These are phyloP conservation scores for Tokudaia tokunoshimensis DNA, from an alignment of 2,797 vertebrate species.

Conservation along the genomic window DNA sequence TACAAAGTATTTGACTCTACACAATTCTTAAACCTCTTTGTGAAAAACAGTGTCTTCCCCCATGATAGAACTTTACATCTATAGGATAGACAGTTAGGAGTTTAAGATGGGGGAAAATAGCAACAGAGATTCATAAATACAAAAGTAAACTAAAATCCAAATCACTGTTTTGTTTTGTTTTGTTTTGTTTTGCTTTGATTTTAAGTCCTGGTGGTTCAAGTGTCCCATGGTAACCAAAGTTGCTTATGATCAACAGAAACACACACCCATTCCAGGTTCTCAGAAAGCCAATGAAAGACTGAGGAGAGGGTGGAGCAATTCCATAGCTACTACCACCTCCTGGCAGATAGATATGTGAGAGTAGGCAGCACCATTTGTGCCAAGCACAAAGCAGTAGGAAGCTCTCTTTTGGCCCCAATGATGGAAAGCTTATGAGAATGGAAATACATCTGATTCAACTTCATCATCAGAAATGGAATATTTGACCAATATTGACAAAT, in stretches of 20 bases:
- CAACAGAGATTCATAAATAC: background rate
- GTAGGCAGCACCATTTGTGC: no score
- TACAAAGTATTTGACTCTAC: background rate
- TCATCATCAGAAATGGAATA: background rate
- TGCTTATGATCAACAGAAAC: background rate
- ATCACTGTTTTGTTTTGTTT: background rate
- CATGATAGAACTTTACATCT: background rate
- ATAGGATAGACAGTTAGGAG: background rate
- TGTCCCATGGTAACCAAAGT: background rate
- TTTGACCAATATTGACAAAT: background rate
- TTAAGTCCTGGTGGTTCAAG: background rate
- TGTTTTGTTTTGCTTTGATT: background rate
- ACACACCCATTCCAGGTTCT: background rate
- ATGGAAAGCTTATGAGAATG: background rate
- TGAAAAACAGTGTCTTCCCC: background rate
- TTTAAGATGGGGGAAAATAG: background rate
- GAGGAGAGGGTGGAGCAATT: background rate
- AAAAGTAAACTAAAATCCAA: background rate
- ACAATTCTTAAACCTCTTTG: background rate
- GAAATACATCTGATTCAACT: background rate
- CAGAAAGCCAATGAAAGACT: background rate
- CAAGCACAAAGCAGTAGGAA: background rate
- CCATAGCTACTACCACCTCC: background rate
- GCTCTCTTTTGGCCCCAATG: background rate
- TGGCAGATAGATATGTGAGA: rapidly evolving